These are phyloP conservation scores for Laupala kohalensis DNA, from an alignment of 1,140 invertebrate genomes.

Conservation along the genomic window DNA sequence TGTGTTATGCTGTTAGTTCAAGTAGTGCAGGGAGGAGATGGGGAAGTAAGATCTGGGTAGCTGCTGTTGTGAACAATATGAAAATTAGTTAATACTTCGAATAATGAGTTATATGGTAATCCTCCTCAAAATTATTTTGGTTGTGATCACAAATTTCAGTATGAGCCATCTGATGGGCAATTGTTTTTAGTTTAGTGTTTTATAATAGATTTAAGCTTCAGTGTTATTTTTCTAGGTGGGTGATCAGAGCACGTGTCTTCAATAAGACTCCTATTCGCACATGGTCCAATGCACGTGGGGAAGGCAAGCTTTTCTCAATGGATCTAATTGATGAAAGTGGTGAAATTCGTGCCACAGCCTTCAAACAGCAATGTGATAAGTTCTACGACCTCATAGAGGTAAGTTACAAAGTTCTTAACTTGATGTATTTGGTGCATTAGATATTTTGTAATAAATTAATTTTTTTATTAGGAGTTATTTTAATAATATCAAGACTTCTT, in stretches of 20 bases:
- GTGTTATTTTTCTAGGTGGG: slow-evolving; percentile 30
- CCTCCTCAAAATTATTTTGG: no score
- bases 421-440: background rate
- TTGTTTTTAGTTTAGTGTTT: no score
- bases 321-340: slow-evolving; percentile 87
- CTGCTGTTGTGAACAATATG: no score
- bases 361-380: slow-evolving; percentile 79
- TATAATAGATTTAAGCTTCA: no score
- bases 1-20: no score
- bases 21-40: no score
- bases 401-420: slow-evolving; percentile 14
- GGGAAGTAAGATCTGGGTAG: no score
- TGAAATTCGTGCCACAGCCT: slow-evolving; percentile 89
- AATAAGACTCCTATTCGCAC: slow-evolving; percentile 69
- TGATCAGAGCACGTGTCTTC: slow-evolving; percentile 80
- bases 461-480: background rate
- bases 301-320: slow-evolving; percentile 88
- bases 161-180: no score
- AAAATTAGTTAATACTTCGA: no score
- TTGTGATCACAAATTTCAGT: no score
- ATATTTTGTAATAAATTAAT: background rate
- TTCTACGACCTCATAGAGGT: slow-evolving; percentile 84
- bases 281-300: slow-evolving; percentile 83
- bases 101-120: no score
- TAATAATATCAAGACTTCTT: background rate